Evolutionary conservation across 2,888 invertebrate species (phyloP), one percentile per base, ranked within the genome.

Genomic region (Trichogramma dendrolimi): DNA sequence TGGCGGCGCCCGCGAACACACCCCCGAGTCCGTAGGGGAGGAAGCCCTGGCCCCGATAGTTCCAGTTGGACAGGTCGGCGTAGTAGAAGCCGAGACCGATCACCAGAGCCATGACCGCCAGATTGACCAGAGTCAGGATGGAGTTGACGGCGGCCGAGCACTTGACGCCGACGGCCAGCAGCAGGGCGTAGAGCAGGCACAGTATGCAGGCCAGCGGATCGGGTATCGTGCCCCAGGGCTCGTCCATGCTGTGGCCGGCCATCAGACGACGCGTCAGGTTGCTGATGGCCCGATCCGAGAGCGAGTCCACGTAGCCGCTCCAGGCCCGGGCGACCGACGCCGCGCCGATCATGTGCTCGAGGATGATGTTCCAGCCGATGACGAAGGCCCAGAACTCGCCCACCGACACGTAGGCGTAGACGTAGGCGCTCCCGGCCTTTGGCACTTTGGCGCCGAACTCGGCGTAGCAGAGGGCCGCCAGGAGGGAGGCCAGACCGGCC

Each of bases 341-440:
- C 4, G 92, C 92, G 46, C 92, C 91, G 70, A 94, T 88, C 88
- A 93, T 90, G 75, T 94, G 92, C 75, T 94, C 94, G 71, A 95
- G 79, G 47, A 96, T 86, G 60, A 96, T 90, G 75, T 94, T 95
- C 96, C 96, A 96, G 39, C 96, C 96, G 72, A 96, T 95, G 57
- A 93, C 87, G 73, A 96, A 96, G 0, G 95, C 95, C 90, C 92
- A 91, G 74, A 95, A 91, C 79, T 96, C 96, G 11, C 95, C 95
- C 62, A 96, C 86, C 69, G 92, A 91, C 60, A 94, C 91, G 75
- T 96, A 96, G 5, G 94, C 94, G 79, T 96, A 96, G 14, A 94
- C 89, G 76, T 96, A 96, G 1, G 96, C 95, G 50, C 94, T 94
- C 0, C 95, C 94, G 4, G 94, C 93, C 79, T 92, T 89, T 0